A percentile compares a stretch with the other conserved stretches of the same genome.
Conservation (phyloP, 2,888 invertebrate species). For the Pterostichus madidus region DNA sequence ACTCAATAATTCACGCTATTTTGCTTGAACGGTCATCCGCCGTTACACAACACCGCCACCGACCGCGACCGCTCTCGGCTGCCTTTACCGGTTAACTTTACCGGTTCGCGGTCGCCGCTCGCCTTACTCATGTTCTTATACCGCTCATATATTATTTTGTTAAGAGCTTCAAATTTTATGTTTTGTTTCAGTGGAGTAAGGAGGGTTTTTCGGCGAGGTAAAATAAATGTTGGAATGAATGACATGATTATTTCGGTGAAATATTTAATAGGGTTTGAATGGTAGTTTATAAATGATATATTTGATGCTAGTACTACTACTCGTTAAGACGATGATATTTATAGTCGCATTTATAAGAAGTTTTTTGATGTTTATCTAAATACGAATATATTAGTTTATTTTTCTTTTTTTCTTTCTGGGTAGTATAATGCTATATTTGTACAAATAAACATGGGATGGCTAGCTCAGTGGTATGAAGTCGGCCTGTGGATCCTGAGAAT, state of each 20-base stretch:
- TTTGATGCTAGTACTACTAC: neutral
- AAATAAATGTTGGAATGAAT: slow-evolving; percentile 7
- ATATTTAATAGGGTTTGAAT: slow-evolving; percentile 18
- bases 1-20: slow-evolving; percentile 68
- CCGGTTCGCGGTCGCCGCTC: neutral
- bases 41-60: slow-evolving; percentile 61
- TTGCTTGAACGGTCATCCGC: slow-evolving; percentile 66
- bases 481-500: too few species aligned
- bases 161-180: slow-evolving; percentile 18
- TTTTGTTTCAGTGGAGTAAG: neutral
- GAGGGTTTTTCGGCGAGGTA: neutral
- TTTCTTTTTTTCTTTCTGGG: too few species aligned
- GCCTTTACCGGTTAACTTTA: slow-evolving; percentile 30
- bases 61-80: slow-evolving; percentile 26
- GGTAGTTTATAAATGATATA: neutral
- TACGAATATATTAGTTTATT: too few species aligned
- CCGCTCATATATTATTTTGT: slow-evolving; percentile 25
- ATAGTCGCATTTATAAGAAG: too few species aligned
- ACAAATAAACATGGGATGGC: too few species aligned
- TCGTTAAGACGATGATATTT: neutral
- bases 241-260: slow-evolving; percentile 23
- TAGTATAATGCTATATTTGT: too few species aligned
- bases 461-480: too few species aligned
- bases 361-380: too few species aligned
- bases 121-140: neutral